A percentile compares a stretch with the other conserved stretches of the same genome.
Conservation (phyloP, 2,113 vertebrate genomes). For the Empidonax alnorum region DNA sequence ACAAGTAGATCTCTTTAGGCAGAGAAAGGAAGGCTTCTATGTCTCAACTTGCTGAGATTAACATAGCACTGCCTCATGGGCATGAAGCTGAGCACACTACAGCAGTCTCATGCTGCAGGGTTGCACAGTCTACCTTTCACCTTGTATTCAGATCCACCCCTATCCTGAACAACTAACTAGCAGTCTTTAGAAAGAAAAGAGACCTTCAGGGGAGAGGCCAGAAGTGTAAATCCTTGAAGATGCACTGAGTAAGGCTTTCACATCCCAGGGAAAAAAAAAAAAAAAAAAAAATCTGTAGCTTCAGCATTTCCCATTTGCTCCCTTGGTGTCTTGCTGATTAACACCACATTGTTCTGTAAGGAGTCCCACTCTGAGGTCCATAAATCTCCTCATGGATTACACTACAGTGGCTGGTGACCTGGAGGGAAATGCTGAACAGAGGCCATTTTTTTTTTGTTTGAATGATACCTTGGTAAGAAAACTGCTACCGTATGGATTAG, state of each 20-base stretch:
- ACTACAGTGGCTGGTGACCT: background rate
- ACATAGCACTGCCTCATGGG: fast-evolving
- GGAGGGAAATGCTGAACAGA: slow-evolving; percentile 3
- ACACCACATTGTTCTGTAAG: background rate
- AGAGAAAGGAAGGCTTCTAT: background rate
- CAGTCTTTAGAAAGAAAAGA: background rate
- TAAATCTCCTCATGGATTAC: slow-evolving; percentile 19
- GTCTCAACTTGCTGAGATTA: background rate
- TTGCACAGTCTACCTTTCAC: background rate
- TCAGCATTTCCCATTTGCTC: slow-evolving; percentile 35
- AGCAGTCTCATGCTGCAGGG: background rate
- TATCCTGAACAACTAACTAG: background rate
- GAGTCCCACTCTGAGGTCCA: background rate
- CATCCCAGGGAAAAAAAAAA: background rate
- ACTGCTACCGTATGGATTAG: background rate
- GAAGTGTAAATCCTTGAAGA: slow-evolving; percentile 21
- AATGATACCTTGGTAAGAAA: background rate
- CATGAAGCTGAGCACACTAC: background rate
- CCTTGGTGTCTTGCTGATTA: background rate
- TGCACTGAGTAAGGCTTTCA: background rate
- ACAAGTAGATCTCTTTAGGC: background rate
- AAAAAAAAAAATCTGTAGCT: background rate
- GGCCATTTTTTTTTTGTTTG: background rate
- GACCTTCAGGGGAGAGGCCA: background rate
- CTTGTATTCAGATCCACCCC: background rate